Evolutionary conservation across 2,888 invertebrate genomes (phyloP).

Genomic region (Zaprionus bogoriensis): DNA sequence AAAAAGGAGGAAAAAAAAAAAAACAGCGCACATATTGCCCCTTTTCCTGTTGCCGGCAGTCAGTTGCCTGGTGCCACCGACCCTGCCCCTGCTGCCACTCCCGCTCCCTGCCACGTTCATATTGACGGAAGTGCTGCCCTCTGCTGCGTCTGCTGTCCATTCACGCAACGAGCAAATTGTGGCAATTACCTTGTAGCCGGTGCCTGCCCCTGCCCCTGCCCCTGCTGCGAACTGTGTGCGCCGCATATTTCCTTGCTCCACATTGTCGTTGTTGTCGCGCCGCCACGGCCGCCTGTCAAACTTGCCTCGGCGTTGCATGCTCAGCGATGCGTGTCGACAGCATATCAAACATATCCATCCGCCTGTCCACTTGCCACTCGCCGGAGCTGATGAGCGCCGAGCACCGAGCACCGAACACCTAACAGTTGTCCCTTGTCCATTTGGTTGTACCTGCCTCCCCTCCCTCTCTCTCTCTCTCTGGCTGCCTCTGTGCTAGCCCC

Average conservation of each 20-base stretch:
- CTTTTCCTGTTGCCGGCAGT: background rate
- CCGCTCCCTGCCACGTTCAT: background rate
- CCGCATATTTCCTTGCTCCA: slow-evolving; percentile 63
- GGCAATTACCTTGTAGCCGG: slow-evolving; percentile 67
- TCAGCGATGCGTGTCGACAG: slow-evolving; percentile 78
- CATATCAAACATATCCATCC: slow-evolving; percentile 66
- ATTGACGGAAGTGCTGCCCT: slow-evolving; percentile 49
- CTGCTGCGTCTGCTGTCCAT: slow-evolving; percentile 41
- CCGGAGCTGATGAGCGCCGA: background rate
- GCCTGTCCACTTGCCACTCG: slow-evolving; percentile 19
- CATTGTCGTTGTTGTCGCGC: slow-evolving; percentile 51
- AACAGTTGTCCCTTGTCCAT: slow-evolving; percentile 41
- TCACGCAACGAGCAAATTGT: slow-evolving; percentile 79
- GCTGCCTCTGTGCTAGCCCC: slow-evolving; percentile 4
- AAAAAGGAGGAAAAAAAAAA: background rate
- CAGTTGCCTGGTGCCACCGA: background rate
- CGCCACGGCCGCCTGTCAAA: slow-evolving; percentile 47
- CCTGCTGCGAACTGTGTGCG: slow-evolving; percentile 1
- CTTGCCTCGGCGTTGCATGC: slow-evolving; percentile 59
- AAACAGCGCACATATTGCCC: background rate
- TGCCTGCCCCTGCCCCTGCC: background rate
- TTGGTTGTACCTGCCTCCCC: background rate
- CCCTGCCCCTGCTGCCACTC: background rate
- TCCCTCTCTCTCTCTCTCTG: background rate
- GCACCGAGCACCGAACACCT: slow-evolving; percentile 21